Evolutionary conservation across 1,140 invertebrate species (phyloP), one percentile per base, ranked within the genome.

Genomic region (Drosophila mauritiana): DNA sequence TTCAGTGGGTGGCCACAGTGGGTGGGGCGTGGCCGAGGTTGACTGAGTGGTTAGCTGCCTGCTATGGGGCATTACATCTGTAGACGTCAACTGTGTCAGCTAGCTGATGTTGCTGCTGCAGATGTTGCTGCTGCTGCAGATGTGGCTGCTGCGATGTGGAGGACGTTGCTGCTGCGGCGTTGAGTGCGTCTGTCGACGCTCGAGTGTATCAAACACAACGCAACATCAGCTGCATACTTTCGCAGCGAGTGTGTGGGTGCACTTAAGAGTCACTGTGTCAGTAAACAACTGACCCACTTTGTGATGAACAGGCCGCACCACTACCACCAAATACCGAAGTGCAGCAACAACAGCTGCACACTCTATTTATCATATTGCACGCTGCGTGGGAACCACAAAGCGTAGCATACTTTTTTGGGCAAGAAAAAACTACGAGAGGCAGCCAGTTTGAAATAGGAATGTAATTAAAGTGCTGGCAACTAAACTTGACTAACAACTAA

Each of bases 231-330:
- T 88, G 79, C 83, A 82, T 57, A 34, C 55, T 17, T 37, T 17
- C 39, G 64, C 51, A 46, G 57, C 46, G 34, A 40, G 61, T 59
- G 73, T 64, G 54, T 57, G 72, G 48, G 61, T 75, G 80, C 80
- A 89, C 84, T 89, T 84, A 80, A 90, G 85, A 85, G 85, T 84
- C 85, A 78, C 77, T 83, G 85, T 90, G 85, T 81, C 84, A 90
- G 84, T 84, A 88, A 84, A 83, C 85, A 77, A 74, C 84, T 89
- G 84, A 89, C 84, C 84, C 84, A 89, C 80, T 89, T 89, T 78
- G 64, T 70, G 85, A 90, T 89, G 78, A 78, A 76, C 84, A 84
- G 57, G 58, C 57, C 36, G 43, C 45, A 36, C 56, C 64, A 80
- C 53, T 49, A 57, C 56, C 54, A 67, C 49, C 56, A 73, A 59